Evolutionary conservation across 2,888 invertebrate genomes (phyloP).

Genomic region (Plebejus anna): DNA sequence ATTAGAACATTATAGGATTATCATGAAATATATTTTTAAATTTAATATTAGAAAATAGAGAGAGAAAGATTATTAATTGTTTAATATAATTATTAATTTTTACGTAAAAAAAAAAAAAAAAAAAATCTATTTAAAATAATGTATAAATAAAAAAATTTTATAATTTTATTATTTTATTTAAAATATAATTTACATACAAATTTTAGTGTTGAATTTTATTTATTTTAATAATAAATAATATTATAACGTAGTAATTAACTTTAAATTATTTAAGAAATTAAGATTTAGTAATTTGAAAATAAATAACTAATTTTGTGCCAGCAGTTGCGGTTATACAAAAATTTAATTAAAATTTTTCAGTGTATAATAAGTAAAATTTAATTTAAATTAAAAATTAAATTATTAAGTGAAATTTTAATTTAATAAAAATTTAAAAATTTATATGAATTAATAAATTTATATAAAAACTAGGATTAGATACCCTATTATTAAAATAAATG

Average conservation of each 20-base stretch:
- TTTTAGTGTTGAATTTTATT: conserved; percentile 63
- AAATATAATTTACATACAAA: conserved; percentile 79
- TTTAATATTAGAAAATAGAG: conserved; percentile 44
- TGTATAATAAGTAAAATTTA: conserved; percentile 45
- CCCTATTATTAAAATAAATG: conserved; percentile 82
- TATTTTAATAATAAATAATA: conserved; percentile 63
- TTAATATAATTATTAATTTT: conserved; percentile 35
- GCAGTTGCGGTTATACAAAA: conserved; percentile 85
- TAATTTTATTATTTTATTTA: conserved; percentile 70
- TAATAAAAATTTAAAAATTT: conserved; percentile 56
- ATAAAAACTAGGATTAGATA: conserved; percentile 84
- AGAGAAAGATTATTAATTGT: conserved; percentile 42
- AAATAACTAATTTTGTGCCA: conserved; percentile 84
- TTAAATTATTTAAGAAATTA: conserved; percentile 79
- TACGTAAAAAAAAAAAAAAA: conserved; percentile 55
- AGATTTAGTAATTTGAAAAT: conserved; percentile 80
- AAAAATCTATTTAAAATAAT: conserved; percentile 52
- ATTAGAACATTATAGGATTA: conserved; percentile 57
- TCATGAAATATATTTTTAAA: conserved; percentile 40
- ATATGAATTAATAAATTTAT: conserved; percentile 66
- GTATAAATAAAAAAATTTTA: conserved; percentile 58
- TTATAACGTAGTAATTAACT: conserved; percentile 52
- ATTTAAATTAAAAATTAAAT: conserved; percentile 62
- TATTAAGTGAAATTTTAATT: conserved; percentile 81
- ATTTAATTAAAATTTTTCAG: conserved; percentile 76